Base-by-base conservation (phyloP, 1,140 invertebrate genomes). In the Dendrolimus kikuchii region DNA sequence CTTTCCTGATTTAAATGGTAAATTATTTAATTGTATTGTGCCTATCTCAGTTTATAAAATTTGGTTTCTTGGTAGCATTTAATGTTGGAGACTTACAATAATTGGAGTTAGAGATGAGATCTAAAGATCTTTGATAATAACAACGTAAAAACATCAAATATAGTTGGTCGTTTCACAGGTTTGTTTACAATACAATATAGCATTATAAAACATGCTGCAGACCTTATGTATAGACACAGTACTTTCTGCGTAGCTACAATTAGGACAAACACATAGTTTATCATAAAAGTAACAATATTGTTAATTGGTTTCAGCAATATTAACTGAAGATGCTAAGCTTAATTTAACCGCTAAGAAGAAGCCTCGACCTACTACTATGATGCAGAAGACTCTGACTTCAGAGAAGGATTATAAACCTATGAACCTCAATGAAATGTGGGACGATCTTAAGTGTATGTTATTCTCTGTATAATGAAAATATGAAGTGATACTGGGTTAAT, bases 391-490 rank as follows among this genome's bases (percentile, higher is more conserved):
- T 36, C 55, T 59, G 5, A 81, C 74, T 38, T 47, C 64, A 48
- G 76, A 68, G 44, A 83, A 77, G 59, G 40, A 50, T n/a, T 7
- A 72, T 2, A 82, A 77, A 57, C 76, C 77, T 38, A 54, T 81
- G 9, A 80, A 71, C 39, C 64, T 76, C 5, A 76, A 73, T 37
- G 70, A 82, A 67, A 76, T 83, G 71, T 69, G 55, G 55, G 65
- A 66, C 52, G 59, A 68, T 41, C 60, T 81, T 40, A 46, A 55
- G 62, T 62, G 80, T 81, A 64, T 61, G 40, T 57, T 45, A 9
- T 23, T 23, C 23, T 23, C 23, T 23, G 23, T 23, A 23, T 23
- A 23, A 23, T 23, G 23, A 23, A 23, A 23, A 23, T 23, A 23
- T 23, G 3, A 23, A 23, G 23, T 23, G 23, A 23, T 23, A 23